Conservation (phyloP, 2,113 vertebrate genomes). For the Riparia riparia region DNA sequence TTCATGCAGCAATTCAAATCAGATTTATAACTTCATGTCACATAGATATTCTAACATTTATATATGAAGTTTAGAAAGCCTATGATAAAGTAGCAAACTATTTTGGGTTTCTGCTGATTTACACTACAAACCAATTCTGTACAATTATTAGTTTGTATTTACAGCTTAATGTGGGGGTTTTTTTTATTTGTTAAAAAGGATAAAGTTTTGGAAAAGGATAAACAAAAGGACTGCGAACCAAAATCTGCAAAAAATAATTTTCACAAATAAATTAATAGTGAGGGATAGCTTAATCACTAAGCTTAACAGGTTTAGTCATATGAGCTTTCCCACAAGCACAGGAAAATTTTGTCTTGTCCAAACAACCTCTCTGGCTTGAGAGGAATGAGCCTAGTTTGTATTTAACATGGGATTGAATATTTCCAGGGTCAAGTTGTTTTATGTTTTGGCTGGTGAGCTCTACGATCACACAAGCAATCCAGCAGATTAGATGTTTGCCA, state of each 20-base stretch:
- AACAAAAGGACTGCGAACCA: neutral
- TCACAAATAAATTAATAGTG: neutral
- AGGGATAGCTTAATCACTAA: neutral
- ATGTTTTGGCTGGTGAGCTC: neutral
- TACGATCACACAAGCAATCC: neutral
- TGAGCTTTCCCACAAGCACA: neutral
- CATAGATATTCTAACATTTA: neutral
- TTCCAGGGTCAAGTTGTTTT: neutral
- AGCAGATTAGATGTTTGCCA: neutral
- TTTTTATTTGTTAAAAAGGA: neutral
- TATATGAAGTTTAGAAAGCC: neutral
- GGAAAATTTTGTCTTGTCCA: neutral
- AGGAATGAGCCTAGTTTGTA: accelerated
- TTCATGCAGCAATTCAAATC: conserved; percentile 21
- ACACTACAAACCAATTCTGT: neutral
- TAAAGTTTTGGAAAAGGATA: neutral
- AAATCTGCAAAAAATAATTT: neutral
- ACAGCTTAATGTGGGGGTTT: neutral
- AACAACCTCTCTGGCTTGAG: neutral
- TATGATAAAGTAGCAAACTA: neutral
- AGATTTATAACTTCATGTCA: conserved; percentile 3
- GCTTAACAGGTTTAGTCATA: neutral
- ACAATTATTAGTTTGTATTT: neutral
- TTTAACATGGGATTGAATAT: neutral
- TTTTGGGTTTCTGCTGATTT: neutral